Evolutionary conservation across 2,797 vertebrate genomes (phyloP), one percentile per base, ranked within the genome.

Genomic region (Anguilla pacifica): DNA sequence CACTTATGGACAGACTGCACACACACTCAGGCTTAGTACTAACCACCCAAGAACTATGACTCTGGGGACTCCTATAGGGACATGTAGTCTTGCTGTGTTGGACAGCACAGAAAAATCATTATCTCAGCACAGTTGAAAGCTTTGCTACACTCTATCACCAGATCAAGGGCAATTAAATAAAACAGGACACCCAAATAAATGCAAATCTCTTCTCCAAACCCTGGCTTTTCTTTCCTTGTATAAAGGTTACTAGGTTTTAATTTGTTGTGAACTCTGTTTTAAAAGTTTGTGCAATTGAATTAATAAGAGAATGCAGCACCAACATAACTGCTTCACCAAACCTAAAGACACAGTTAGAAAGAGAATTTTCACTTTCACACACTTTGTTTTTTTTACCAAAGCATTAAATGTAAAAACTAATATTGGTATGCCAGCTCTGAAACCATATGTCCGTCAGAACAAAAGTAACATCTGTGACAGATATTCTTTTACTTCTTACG

Each of bases 391-490:
- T 57, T 64, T 64, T 7, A 64, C 19, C 25, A 64, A 64, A 25
- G 35, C 35, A 25, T 64, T 25, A 25, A 22, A 25, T 28, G 10
- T 31, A 31, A 35, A 3, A 13, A 4, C 15, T 43, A 25, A 25
- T 46, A 31, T 46, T 39, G 28, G 72, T 13, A 35, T 10, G 11
- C 28, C 9, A 11, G 28, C 28, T 7, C 19, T 79, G 77, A 86
- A 59, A 87, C 31, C 59, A 89, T 77, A 59, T 84, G 57, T 84
- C 51, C 15, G 57, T 28, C 88, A 49, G 84, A 57, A 6, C 85
- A 31, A 82, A 83, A 85, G 81, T 57, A 72, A 39, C 72, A 70
- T 88, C 87, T 88, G 51, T 64, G 87, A 87, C 90, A 91, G 74
- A 87, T 87, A 84, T 25, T 90, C 74, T 85, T 17, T 87, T 49